Evolutionary conservation across 2,113 vertebrate genomes (phyloP).

Genomic region (Zosterops borbonicus): DNA sequence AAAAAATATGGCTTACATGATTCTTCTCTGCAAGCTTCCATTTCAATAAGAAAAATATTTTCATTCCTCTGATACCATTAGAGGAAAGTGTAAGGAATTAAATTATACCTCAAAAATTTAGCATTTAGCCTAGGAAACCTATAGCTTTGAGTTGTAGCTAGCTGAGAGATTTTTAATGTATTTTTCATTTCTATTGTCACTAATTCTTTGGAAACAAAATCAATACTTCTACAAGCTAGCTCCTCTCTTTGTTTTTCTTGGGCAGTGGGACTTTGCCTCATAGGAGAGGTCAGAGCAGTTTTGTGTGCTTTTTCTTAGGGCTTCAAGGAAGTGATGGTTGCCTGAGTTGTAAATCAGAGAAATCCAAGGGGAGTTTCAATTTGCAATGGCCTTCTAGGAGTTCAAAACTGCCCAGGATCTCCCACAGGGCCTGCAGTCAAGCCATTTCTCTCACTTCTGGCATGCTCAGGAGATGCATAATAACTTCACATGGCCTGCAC

Average conservation of each 20-base stretch:
- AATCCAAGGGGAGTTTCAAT: background rate
- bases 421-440: background rate
- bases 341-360: background rate
- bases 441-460: background rate
- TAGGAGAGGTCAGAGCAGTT: background rate
- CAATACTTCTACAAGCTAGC: background rate
- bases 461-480: background rate
- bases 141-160: conserved; percentile 21
- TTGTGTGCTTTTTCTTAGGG: background rate
- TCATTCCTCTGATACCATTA: conserved; percentile 5
- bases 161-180: background rate
- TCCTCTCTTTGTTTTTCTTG: background rate
- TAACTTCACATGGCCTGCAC: background rate
- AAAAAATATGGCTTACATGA: background rate
- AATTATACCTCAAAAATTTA: conserved; percentile 8
- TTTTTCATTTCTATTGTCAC: background rate
- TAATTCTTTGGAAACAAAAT: background rate
- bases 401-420: background rate
- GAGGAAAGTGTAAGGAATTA: conserved; percentile 50
- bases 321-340: background rate
- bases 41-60: background rate
- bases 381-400: background rate
- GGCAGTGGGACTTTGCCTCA: fast-evolving
- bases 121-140: background rate
- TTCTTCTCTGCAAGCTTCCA: background rate